Base-by-base conservation (phyloP, 2,888 invertebrate species). In the Lepidocyrtinus sp. region DNA sequence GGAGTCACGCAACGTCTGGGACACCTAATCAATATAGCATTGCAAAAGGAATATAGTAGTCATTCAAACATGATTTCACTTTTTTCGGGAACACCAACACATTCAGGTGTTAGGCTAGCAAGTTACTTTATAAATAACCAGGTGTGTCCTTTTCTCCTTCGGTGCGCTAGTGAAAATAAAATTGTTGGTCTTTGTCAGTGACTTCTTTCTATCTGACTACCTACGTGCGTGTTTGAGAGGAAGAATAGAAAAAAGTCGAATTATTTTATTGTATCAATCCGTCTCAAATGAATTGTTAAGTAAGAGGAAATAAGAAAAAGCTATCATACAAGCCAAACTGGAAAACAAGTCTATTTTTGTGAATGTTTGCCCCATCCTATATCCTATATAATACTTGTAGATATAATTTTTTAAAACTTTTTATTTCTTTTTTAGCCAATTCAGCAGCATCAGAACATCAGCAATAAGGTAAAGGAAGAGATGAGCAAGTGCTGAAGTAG, bases 191-290 rank as follows among this genome's bases (percentile, higher is more conserved):
- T 55, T n/a, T 36, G 36, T 36, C 36, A 36, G 36, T n/a, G n/a
- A n/a, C n/a, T 36, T 55, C 55, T n/a, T 55, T 36, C n/a, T n/a
- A n/a, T n/a, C n/a, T n/a, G n/a, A n/a, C n/a, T n/a, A n/a, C n/a
- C n/a, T n/a, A n/a, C 9, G 55, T 55, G n/a, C 19, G 59, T 21
- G 55, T 55, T 19, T 21, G 55, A 46, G 50, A 19, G 65, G 24
- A 22, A 65, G n/a, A 61, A 19, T 64, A 17, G 17, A 73, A 69
- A 76, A 77, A 67, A 73, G 64, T 78, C 70, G 71, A 77, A 68
- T 72, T 78, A 72, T 78, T 78, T 73, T 78, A 64, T 68, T 22
- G 64, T 61, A 78, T 65, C 78, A 72, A 72, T 71, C 72, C 72
- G 73, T 72, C 78, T 72, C 78, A 68, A 72, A 78, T 72, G 72